Evolutionary conservation across 2,113 vertebrate species (phyloP).

Genomic region (Oostethus manadensis): DNA sequence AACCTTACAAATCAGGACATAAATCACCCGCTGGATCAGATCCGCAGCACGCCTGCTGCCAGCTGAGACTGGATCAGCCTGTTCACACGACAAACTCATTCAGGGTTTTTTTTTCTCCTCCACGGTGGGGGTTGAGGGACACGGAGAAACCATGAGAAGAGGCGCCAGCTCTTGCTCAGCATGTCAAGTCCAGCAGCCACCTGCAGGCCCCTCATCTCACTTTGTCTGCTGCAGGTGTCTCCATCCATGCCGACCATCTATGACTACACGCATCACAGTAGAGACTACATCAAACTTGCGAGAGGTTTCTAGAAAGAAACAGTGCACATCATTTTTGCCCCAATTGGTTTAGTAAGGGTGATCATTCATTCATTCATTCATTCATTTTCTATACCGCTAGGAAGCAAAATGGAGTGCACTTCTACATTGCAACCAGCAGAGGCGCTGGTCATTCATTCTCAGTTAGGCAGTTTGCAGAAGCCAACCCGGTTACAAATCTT

Average conservation of each 20-base stretch:
- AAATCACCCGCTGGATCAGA: conserved; percentile 27
- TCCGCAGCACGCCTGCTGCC: conserved; percentile 8
- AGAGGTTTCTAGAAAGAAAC: too few relatives aligned
- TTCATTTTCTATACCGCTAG: too few relatives aligned
- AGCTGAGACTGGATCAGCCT: conserved; percentile 17
- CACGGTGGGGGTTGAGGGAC: too few relatives aligned
- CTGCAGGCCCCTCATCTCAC: conserved; percentile 28
- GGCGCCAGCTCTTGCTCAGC: conserved; percentile 10
- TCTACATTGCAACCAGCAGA: too few relatives aligned
- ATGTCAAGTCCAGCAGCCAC: conserved; percentile 36
- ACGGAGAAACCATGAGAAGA: not conserved
- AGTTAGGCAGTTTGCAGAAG: too few relatives aligned
- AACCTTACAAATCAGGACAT: not conserved
- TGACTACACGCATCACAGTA: not conserved
- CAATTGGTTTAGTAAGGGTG: too few relatives aligned
- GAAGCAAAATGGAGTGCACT: too few relatives aligned
- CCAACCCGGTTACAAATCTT: too few relatives aligned
- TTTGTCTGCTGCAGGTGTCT: conserved; percentile 11
- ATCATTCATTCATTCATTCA: too few relatives aligned
- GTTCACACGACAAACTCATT: conserved; percentile 24
- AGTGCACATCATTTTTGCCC: too few relatives aligned
- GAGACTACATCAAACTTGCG: too few relatives aligned
- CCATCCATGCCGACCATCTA: not conserved
- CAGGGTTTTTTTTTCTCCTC: not conserved
- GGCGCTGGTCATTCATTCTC: too few relatives aligned